Evolutionary conservation across 2,797 vertebrate genomes (phyloP).

Genomic region (Phoebastria nigripes): DNA sequence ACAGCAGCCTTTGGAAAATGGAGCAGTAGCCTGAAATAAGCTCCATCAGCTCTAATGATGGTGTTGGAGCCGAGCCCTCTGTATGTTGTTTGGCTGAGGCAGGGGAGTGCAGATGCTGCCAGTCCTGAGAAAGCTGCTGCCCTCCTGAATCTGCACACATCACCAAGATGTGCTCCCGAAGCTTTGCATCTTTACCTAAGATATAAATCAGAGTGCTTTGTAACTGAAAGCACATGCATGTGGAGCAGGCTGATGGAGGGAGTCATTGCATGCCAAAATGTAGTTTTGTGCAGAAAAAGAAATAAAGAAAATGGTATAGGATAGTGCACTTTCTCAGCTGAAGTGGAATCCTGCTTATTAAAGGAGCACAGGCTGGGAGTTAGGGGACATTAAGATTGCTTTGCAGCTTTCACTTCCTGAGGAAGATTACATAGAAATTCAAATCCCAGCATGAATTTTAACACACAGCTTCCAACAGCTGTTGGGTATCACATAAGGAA

Average conservation of each 20-base stretch:
- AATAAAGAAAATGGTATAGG: neutral
- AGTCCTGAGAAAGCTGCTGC: neutral
- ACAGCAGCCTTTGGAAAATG: neutral
- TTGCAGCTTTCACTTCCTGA: conserved; percentile 4
- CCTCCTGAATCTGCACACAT: neutral
- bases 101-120: neutral
- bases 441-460: conserved; percentile 33
- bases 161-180: neutral
- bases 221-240: neutral
- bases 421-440: neutral
- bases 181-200: neutral
- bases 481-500: conserved; percentile 16
- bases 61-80: neutral
- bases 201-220: neutral
- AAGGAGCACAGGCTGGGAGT: neutral
- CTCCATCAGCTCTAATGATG: neutral
- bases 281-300: neutral
- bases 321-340: neutral
- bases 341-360: neutral
- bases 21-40: neutral
- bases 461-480: conserved; percentile 27
- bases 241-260: neutral
- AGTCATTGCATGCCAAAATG: neutral
- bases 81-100: neutral
- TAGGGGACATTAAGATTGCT: neutral